These are phyloP conservation scores for Ifrita kowaldi DNA, from an alignment of 2,113 vertebrate genomes.

Conservation along the genomic window DNA sequence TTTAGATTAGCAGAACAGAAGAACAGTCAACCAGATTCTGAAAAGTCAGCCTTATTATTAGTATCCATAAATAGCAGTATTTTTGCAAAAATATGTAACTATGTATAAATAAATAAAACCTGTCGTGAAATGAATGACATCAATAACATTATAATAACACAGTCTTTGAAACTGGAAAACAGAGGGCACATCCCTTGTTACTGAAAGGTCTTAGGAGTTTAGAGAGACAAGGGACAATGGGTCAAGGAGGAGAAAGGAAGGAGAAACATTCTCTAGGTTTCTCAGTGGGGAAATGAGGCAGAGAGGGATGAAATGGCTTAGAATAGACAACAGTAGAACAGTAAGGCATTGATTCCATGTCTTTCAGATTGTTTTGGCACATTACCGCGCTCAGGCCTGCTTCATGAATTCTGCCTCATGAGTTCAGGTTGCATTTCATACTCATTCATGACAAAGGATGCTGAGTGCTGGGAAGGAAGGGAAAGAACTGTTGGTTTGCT, in stretches of 20 bases:
- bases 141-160: background rate
- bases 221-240: background rate
- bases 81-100: background rate
- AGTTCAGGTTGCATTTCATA: background rate
- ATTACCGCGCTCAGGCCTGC: background rate
- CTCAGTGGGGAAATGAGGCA: background rate
- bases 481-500: background rate
- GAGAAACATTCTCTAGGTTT: background rate
- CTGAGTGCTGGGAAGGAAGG: background rate
- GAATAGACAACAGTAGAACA: background rate
- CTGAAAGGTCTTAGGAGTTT: background rate
- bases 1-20: constrained; percentile 65
- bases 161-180: background rate
- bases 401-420: background rate
- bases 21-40: background rate
- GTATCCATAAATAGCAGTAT: background rate
- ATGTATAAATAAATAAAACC: background rate
- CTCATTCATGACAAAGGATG: background rate
- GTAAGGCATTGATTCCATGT: background rate
- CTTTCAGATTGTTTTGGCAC: background rate
- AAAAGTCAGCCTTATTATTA: background rate
- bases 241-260: background rate
- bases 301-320: background rate
- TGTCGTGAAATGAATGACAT: background rate
- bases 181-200: background rate